These are phyloP conservation scores for Sebastes oblongus DNA, from an alignment of 2,797 vertebrate species.

Conservation along the genomic window DNA sequence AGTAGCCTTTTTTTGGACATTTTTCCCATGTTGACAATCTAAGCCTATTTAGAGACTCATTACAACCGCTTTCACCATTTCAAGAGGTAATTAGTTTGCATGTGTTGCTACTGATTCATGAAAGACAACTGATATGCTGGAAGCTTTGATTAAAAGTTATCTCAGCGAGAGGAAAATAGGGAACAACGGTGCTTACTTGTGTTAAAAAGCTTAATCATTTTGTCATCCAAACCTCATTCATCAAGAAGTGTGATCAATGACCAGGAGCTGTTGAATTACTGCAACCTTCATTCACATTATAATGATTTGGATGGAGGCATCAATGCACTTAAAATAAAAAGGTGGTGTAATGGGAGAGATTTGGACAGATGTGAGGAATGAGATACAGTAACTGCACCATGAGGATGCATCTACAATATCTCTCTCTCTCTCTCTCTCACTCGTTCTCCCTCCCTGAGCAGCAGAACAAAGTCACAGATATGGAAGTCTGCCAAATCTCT, in stretches of 20 bases:
- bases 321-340: slow-evolving; percentile 17
- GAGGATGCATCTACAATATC: slow-evolving; percentile 22
- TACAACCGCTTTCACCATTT: slow-evolving; percentile 54
- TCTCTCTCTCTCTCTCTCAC: neutral
- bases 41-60: slow-evolving; percentile 62
- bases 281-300: neutral
- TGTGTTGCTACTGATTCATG: slow-evolving; percentile 43
- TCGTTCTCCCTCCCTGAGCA: slow-evolving; percentile 6
- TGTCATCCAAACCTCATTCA: slow-evolving; percentile 32
- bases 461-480: slow-evolving; percentile 60
- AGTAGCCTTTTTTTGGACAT: slow-evolving; percentile 38
- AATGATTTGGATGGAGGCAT: neutral
- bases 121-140: slow-evolving; percentile 26
- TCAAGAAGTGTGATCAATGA: slow-evolving; percentile 11
- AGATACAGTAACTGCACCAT: neutral
- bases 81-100: slow-evolving; percentile 55
- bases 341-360: slow-evolving; percentile 10
- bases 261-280: slow-evolving; percentile 9
- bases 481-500: slow-evolving; percentile 61
- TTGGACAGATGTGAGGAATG: slow-evolving; percentile 1
- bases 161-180: neutral
- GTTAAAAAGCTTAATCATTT: slow-evolving; percentile 35
- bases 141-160: slow-evolving; percentile 51
- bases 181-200: slow-evolving; percentile 8
- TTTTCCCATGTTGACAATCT: slow-evolving; percentile 44